Evolutionary conservation across 2,797 vertebrate genomes (phyloP).

Genomic region (Takifugu rubripes): DNA sequence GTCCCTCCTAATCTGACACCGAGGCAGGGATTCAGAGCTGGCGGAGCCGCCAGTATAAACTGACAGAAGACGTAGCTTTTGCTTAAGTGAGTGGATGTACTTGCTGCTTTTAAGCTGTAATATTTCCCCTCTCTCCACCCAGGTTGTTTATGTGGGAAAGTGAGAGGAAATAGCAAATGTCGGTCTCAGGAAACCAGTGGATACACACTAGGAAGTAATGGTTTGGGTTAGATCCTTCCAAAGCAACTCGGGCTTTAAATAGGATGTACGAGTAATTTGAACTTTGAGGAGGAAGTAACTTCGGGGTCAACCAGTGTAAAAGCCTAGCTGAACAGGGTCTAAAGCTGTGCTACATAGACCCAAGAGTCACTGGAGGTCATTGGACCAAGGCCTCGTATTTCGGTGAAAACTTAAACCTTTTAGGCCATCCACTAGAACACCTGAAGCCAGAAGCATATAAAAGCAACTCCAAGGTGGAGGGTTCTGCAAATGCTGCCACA

Average conservation of each 20-base stretch:
- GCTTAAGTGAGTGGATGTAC: slow-evolving; percentile 43
- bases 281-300: slow-evolving; percentile 44
- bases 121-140: slow-evolving; percentile 37
- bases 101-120: slow-evolving; percentile 34
- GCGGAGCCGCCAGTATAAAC: slow-evolving; percentile 34
- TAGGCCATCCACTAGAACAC: too few relatives aligned
- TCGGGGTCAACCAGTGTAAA: slow-evolving; percentile 40
- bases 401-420: too few relatives aligned
- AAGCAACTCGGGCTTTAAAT: slow-evolving; percentile 25
- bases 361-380: too few relatives aligned
- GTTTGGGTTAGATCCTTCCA: slow-evolving; percentile 44
- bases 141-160: slow-evolving; percentile 47
- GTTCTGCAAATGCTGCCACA: too few relatives aligned
- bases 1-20: slow-evolving; percentile 63
- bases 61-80: slow-evolving; percentile 51
- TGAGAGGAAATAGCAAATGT: slow-evolving; percentile 34
- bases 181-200: slow-evolving; percentile 45
- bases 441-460: too few relatives aligned
- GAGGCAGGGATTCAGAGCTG: slow-evolving; percentile 43
- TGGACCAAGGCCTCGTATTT: too few relatives aligned
- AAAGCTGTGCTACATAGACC: too few relatives aligned
- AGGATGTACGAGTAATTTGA: slow-evolving; percentile 49
- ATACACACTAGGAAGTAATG: slow-evolving; percentile 48
- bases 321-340: slow-evolving; percentile 13
- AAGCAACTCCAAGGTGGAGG: too few relatives aligned